Conservation (phyloP, 2,888 invertebrate species). For the Drosophila leonis region DNA sequence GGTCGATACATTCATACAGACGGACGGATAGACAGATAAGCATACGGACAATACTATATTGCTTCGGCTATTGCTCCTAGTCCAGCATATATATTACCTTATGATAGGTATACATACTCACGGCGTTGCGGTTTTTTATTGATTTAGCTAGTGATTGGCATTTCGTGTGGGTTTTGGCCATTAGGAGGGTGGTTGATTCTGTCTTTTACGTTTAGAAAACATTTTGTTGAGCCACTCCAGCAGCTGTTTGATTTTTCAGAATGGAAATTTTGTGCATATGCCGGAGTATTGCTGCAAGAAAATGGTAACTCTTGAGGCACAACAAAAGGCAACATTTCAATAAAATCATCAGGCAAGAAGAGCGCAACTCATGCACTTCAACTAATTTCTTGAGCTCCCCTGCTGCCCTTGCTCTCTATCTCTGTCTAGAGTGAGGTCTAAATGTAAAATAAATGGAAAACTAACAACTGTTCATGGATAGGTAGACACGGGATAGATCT, state of each 20-base stretch:
- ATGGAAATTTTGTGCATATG: constrained; percentile 65
- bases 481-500: constrained; percentile 13
- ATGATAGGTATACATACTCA: neutral
- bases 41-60: neutral
- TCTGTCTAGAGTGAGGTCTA: constrained; percentile 20
- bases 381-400: constrained; percentile 62
- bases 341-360: constrained; percentile 66
- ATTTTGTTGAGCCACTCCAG: constrained; percentile 42
- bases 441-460: constrained; percentile 78
- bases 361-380: constrained; percentile 70
- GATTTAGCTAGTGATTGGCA: constrained; percentile 36
- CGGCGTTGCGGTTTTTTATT: constrained; percentile 34
- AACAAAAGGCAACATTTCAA: constrained; percentile 67
- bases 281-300: constrained; percentile 17
- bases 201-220: neutral
- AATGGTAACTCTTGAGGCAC: constrained; percentile 9
- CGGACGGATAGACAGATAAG: too few relatives aligned
- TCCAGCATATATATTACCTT: neutral
- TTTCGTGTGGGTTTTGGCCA: constrained; percentile 29
- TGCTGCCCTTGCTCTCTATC: too few relatives aligned
- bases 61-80: neutral
- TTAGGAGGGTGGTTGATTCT: constrained; percentile 9
- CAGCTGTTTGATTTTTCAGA: constrained; percentile 73
- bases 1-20: too few relatives aligned
- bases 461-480: constrained; percentile 65